A percentile compares a stretch with the other conserved stretches of the same genome.
These are phyloP conservation scores for Trachythela sp. DNA, from an alignment of 64 coral and sea anemone genomes.

Conservation along the genomic window DNA sequence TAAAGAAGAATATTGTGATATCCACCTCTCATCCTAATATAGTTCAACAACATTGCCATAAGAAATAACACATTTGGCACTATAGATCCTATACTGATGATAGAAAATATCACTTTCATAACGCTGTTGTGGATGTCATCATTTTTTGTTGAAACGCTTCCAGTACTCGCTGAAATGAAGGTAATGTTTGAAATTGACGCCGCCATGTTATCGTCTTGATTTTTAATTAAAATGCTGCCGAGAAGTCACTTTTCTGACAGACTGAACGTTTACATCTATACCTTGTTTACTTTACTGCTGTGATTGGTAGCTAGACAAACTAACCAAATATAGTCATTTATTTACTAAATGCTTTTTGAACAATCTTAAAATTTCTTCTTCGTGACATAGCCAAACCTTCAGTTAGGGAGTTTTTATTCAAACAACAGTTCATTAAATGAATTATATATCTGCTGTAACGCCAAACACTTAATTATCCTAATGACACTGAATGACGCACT, in stretches of 20 bases:
- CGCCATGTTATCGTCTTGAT: background rate
- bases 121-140: background rate
- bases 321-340: no score
- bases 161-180: background rate
- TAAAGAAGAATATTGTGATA: slow-evolving; percentile 4
- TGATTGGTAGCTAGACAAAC: no score
- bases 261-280: background rate
- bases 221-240: background rate
- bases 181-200: background rate
- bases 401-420: background rate
- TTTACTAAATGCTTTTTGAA: no score
- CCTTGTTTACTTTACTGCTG: background rate
- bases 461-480: background rate
- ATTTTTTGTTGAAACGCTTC: background rate
- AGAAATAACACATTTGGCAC: background rate
- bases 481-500: background rate
- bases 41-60: background rate
- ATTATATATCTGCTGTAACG: background rate
- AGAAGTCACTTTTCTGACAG: background rate
- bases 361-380: background rate
- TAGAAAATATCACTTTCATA: background rate
- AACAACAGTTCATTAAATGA: no score
- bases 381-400: background rate
- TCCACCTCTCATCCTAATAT: background rate
- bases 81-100: background rate